phyloP scores from a whole-genome alignment of 2,113 vertebrate genomes.

The Aegotheles bennettii region DNA sequence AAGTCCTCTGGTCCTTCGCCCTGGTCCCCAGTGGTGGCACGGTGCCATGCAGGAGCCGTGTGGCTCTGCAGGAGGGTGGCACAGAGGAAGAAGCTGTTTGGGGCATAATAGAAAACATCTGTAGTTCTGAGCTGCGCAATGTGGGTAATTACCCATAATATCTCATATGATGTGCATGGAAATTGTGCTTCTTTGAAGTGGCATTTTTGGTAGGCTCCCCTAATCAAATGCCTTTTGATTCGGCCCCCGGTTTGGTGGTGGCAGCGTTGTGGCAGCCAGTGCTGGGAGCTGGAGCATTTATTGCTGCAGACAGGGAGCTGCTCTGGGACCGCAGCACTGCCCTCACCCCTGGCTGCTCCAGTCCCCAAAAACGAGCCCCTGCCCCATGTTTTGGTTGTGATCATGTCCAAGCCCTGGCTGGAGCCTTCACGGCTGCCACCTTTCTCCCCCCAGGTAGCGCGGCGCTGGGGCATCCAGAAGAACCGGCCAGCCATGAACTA shows the following conservation, averaged over 20 bases:
- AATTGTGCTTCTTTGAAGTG: constrained; percentile 63
- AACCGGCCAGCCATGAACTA: constrained; percentile 98
- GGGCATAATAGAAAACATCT: constrained; percentile 75
- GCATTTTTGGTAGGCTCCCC: constrained; percentile 68
- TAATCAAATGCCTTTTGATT: constrained; percentile 72
- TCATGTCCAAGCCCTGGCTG: rapidly evolving
- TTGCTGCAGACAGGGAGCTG: rapidly evolving
- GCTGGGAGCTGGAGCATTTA: background rate
- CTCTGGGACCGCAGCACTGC: rapidly evolving
- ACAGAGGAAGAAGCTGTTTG: constrained; percentile 63
- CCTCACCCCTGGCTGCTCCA: background rate
- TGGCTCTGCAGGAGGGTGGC: constrained; percentile 14
- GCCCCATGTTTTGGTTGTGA: rapidly evolving
- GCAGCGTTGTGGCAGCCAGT: constrained; percentile 19
- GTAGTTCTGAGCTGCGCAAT: constrained; percentile 54
- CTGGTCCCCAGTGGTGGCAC: rapidly evolving
- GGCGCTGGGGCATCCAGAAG: constrained; percentile 97
- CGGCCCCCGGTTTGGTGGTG: constrained; percentile 26
- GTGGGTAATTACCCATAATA: constrained; percentile 74
- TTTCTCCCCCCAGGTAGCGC: constrained; percentile 80
- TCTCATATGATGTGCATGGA: constrained; percentile 61
- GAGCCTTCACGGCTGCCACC: constrained; percentile 4
- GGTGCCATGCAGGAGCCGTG: background rate
- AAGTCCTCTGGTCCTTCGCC: background rate
- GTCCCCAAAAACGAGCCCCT: background rate